A percentile compares a stretch with the other conserved stretches of the same genome.
These are phyloP conservation scores for Cygnus olor DNA, from an alignment of 2,797 vertebrate genomes.

Conservation along the genomic window DNA sequence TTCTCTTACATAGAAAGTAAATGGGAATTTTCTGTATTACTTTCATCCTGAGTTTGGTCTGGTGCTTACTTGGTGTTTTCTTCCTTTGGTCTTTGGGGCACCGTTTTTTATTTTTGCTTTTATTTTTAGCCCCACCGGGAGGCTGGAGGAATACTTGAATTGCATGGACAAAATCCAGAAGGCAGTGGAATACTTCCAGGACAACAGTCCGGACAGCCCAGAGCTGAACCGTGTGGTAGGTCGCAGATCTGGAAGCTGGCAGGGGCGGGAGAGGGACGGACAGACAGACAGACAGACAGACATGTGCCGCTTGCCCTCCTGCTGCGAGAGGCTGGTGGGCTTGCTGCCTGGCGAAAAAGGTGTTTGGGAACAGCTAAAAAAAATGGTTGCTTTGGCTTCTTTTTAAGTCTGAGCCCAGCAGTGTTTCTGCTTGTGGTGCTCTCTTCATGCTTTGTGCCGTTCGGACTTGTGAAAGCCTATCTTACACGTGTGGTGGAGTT, in stretches of 20 bases:
- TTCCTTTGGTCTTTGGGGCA: background rate
- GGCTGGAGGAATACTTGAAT: slow-evolving; percentile 91
- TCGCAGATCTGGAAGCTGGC: background rate
- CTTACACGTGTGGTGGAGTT: background rate
- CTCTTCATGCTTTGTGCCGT: background rate
- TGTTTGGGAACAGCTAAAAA: background rate
- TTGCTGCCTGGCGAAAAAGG: background rate
- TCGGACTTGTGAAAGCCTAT: background rate
- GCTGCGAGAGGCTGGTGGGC: background rate
- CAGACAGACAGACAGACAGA: too few relatives aligned
- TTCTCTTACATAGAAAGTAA: background rate
- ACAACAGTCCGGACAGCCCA: slow-evolving; percentile 96
- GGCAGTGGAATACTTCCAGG: slow-evolving; percentile 98
- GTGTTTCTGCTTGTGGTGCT: background rate
- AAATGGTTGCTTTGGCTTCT: background rate
- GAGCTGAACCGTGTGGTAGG: slow-evolving; percentile 97
- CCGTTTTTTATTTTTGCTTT: background rate
- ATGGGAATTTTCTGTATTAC: background rate
- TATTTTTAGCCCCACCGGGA: slow-evolving; percentile 86
- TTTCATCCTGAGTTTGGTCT: background rate
- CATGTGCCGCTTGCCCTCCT: background rate
- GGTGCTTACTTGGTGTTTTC: background rate
- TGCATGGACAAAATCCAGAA: slow-evolving; percentile 98
- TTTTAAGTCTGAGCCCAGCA: background rate
- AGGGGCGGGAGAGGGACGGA: background rate